Percentiles rank a stretch among this genome's conserved stretches.
Conservation (phyloP, 1,140 invertebrate species). For the Trichonephila clavata region DNA sequence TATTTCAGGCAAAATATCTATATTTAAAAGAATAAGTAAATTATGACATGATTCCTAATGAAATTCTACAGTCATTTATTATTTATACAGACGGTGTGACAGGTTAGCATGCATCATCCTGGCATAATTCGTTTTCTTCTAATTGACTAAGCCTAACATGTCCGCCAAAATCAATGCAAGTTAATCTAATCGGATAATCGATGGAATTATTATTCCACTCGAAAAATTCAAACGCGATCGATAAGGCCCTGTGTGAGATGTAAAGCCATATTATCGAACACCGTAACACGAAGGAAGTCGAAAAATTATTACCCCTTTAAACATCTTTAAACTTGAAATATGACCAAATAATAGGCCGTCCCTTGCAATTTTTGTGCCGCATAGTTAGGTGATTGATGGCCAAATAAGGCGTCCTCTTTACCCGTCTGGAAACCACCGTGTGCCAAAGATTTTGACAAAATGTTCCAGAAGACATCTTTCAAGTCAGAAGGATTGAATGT, state of each 20-base stretch:
- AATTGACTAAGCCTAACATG: no score
- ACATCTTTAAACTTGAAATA: slow-evolving; percentile 50
- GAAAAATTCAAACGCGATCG: slow-evolving; percentile 2
- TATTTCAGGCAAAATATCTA: no score
- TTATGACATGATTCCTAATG: no score
- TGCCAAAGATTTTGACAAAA: slow-evolving; percentile 41
- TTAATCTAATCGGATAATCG: neutral
- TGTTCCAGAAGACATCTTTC: slow-evolving; percentile 1
- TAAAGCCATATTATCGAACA: neutral
- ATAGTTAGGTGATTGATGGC: slow-evolving; percentile 27
- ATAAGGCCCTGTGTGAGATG: neutral
- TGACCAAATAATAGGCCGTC: slow-evolving; percentile 51
- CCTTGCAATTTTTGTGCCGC: slow-evolving; percentile 31
- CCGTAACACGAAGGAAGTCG: neutral
- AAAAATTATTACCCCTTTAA: slow-evolving; percentile 54
- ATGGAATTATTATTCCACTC: neutral
- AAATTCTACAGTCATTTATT: no score
- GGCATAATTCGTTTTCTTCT: no score
- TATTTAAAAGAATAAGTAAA: no score
- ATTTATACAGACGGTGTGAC: no score
- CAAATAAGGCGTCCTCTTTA: slow-evolving; percentile 38
- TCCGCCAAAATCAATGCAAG: neutral
- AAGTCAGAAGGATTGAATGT: slow-evolving; percentile 11
- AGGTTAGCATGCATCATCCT: no score
- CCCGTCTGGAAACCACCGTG: slow-evolving; percentile 14